Evolutionary conservation across 2,888 invertebrate genomes (phyloP).

Genomic region (Schrankia costaestrigalis): DNA sequence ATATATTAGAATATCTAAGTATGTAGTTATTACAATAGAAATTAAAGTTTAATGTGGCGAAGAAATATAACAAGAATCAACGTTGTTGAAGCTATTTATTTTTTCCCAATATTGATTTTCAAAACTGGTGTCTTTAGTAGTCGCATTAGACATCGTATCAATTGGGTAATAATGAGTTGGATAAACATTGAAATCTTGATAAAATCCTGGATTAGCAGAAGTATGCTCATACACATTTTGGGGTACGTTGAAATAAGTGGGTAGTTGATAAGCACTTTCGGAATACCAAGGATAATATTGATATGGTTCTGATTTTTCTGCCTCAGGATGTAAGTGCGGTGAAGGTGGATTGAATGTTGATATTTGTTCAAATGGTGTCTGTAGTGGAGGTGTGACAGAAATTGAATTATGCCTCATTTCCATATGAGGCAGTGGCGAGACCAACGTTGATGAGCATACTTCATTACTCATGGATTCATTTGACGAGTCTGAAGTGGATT

Average conservation of each 20-base stretch:
- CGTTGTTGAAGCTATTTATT: too few relatives aligned
- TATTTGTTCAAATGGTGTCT: too few relatives aligned
- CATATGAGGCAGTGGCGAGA: conserved; percentile 6
- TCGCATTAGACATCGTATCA: too few relatives aligned
- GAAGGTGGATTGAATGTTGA: too few relatives aligned
- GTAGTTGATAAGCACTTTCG: conserved; percentile 17
- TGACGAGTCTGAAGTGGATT: conserved; percentile 42
- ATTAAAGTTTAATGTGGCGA: too few relatives aligned
- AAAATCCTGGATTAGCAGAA: conserved; percentile 12
- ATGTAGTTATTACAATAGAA: too few relatives aligned
- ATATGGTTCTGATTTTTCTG: conserved; percentile 3
- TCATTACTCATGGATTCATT: conserved; percentile 27
- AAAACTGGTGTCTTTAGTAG: too few relatives aligned
- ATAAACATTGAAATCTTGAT: conserved; percentile 33
- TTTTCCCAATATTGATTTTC: conserved; percentile 14
- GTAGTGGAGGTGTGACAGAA: too few relatives aligned
- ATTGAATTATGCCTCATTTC: too few relatives aligned
- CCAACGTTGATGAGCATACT: conserved; percentile 14
- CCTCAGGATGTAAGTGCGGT: too few relatives aligned
- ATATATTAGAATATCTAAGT: too few relatives aligned
- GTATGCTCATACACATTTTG: conserved; percentile 1
- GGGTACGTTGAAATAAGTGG: conserved; percentile 9
- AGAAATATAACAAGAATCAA: too few relatives aligned
- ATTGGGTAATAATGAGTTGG: conserved; percentile 48
- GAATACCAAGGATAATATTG: conserved; percentile 1